Evolutionary conservation across 1,140 invertebrate genomes (phyloP), one percentile per base, ranked within the genome.

Genomic region (Ceratina japonica): DNA sequence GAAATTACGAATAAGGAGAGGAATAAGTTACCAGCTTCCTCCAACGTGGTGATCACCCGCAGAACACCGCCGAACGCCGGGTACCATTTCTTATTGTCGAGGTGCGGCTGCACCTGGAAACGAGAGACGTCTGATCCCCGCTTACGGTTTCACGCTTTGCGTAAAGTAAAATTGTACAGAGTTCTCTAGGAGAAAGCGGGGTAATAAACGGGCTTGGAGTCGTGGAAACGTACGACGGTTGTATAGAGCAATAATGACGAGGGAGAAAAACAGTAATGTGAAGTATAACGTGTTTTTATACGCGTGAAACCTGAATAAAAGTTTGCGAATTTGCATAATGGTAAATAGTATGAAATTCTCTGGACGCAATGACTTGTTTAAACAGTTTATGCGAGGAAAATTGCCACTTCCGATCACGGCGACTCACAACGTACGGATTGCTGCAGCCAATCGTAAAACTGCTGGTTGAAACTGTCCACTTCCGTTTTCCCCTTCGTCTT

Each of bases 21-120:
- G 27, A 16, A 31, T 52, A 66, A 74, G 10, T 20, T 76, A 81
- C 94, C 93, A 75, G 92, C 89, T 74, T 87, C 90, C 87, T 93
- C 92, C 20, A 94, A 89, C 8, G 94, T 93, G 5, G 93, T 92
- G 24, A 94, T 92, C 68, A 95, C 91, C 82, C 94, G 89, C 20
- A 94, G 86, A 27, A 95, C 89, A 20, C 94, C 94, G 0, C 94
- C 94, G 72, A 94, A 95, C 37, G 93, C 94, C 7, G 93, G 91
- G 82, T 95, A 95, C 87, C 94, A 92, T 83, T 93, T 94, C 37
- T 94, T 94, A 78, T 95, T 94, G 44, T 91, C 84, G 22, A 95
- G 89, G 80, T 93, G 93, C 16, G 92, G 92, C n/a, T 93, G 90
- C 1, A 95, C 93, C 81, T 94, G 58, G 0, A 79, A 69, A 44